Percentiles rank a stretch among this genome's conserved stretches.
phyloP scores from a whole-genome alignment of 2,888 invertebrate species.

The Timandra comae region DNA sequence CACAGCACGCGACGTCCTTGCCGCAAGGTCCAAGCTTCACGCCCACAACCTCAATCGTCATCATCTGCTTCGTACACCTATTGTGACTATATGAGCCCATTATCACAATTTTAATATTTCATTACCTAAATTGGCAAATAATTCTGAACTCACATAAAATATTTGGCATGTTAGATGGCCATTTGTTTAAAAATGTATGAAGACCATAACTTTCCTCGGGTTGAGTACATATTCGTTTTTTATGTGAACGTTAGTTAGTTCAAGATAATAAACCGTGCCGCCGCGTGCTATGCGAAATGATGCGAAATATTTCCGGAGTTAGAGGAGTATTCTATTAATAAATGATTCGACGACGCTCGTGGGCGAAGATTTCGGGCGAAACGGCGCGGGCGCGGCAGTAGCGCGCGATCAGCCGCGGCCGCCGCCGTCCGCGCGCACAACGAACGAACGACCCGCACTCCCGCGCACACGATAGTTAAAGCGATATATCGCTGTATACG shows the following conservation, averaged over 20 bases:
- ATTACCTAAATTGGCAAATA: constrained; percentile 3
- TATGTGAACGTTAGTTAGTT: no score
- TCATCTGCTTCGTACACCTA: constrained; percentile 4
- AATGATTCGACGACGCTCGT: constrained; percentile 68
- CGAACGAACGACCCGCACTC: constrained; percentile 77
- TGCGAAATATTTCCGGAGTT: constrained; percentile 77
- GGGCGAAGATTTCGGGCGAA: constrained; percentile 70
- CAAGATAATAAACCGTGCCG: constrained; percentile 54
- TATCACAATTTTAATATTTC: constrained; percentile 13
- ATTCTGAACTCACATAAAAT: no score
- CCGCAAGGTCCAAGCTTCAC: constrained; percentile 66
- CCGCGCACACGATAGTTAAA: constrained; percentile 56
- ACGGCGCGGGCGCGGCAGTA: constrained; percentile 60
- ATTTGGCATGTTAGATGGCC: neutral
- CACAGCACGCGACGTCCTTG: constrained; percentile 62
- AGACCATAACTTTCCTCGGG: no score
- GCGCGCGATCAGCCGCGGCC: constrained; percentile 75
- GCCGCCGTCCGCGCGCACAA: constrained; percentile 73
- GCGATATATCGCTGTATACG: constrained; percentile 50
- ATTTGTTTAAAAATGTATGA: no score
- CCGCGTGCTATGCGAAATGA: constrained; percentile 70
- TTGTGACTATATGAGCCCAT: constrained; percentile 10
- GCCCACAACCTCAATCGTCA: constrained; percentile 38
- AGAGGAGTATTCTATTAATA: constrained; percentile 75
- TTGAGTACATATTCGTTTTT: no score